These are phyloP conservation scores for Syngnathus floridae DNA, from an alignment of 2,113 vertebrate species.

Conservation along the genomic window DNA sequence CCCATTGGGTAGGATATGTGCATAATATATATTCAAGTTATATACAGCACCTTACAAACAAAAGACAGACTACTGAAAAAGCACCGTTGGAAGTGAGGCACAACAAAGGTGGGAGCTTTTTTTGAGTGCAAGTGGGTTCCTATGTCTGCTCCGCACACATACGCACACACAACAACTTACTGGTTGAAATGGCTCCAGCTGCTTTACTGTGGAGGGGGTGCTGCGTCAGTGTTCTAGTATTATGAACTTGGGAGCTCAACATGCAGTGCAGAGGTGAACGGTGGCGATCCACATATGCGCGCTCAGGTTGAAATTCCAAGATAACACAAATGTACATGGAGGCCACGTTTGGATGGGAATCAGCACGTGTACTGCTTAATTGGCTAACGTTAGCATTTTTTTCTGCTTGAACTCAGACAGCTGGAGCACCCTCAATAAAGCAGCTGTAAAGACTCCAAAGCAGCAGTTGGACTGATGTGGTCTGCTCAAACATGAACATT, in stretches of 20 bases:
- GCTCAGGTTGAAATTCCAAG: constrained; percentile 7
- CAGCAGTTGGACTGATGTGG: constrained; percentile 52
- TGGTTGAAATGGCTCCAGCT: constrained; percentile 31
- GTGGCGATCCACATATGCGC: too few species aligned
- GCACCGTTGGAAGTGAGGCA: constrained; percentile 95
- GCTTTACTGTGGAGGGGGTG: background rate
- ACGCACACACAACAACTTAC: constrained; percentile 26
- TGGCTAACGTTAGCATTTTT: background rate
- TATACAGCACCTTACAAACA: constrained; percentile 93
- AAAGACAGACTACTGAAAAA: constrained; percentile 83
- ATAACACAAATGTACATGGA: background rate
- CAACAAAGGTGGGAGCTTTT: constrained; percentile 78
- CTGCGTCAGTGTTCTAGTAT: background rate
- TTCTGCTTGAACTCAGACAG: constrained; percentile 14
- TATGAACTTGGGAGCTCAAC: background rate
- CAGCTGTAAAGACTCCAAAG: constrained; percentile 33
- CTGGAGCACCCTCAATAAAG: constrained; percentile 1
- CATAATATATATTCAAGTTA: constrained; percentile 96
- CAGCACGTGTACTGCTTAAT: background rate
- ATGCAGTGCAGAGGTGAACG: too few species aligned
- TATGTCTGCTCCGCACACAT: constrained; percentile 68
- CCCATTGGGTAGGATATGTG: constrained; percentile 99
- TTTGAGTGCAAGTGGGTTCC: constrained; percentile 80
- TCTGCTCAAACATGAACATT: constrained; percentile 77
- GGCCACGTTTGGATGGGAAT: constrained; percentile 2